Conservation (phyloP, 2,888 invertebrate species). For the Resseliella maxima region DNA sequence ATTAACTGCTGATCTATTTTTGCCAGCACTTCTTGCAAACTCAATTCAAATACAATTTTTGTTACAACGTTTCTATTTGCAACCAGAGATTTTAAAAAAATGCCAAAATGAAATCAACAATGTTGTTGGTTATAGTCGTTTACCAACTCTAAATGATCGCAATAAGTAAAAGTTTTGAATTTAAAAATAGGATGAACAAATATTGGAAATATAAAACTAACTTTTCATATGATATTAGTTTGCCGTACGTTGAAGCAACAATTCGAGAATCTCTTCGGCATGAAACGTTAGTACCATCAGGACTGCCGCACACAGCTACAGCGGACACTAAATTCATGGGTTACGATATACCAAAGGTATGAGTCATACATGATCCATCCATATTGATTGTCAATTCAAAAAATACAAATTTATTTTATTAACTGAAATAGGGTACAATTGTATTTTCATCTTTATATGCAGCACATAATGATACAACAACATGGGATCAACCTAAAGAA, state of each 20-base stretch:
- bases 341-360: conserved; percentile 72
- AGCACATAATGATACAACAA: conserved; percentile 69
- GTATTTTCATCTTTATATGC: conserved; percentile 70
- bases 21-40: conserved; percentile 72
- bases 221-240: too few species aligned
- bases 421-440: conserved; percentile 68
- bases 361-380: background rate
- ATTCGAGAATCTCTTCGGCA: conserved; percentile 72
- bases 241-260: conserved; percentile 74
- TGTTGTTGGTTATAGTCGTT: conserved; percentile 72
- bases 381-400: background rate
- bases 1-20: conserved; percentile 72
- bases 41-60: conserved; percentile 69
- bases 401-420: background rate
- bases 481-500: conserved; percentile 75
- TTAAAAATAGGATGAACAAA: too few species aligned
- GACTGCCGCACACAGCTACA: conserved; percentile 71
- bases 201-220: too few species aligned
- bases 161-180: background rate
- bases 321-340: conserved; percentile 70
- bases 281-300: conserved; percentile 73
- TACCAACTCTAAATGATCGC: conserved; percentile 73
- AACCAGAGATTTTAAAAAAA: conserved; percentile 71
- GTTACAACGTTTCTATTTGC: conserved; percentile 70
- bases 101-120: conserved; percentile 74